phyloP scores from a whole-genome alignment of 1,140 invertebrate species.

The Nasonia vitripennis region DNA sequence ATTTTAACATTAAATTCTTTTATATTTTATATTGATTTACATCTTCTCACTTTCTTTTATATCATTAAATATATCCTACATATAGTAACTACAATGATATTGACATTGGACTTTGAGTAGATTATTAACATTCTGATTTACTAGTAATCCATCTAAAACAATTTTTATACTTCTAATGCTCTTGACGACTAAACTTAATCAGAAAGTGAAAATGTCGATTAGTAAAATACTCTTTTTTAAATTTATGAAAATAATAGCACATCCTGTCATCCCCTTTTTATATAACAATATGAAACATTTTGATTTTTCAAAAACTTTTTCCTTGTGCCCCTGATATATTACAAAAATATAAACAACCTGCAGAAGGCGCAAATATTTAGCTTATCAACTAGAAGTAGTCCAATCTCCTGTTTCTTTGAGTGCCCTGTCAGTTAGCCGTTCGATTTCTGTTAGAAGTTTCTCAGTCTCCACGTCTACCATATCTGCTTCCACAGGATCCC shows the following conservation, averaged over 20 bases:
- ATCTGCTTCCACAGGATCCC: constrained; percentile 76
- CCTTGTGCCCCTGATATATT: constrained; percentile 32
- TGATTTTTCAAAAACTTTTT: constrained; percentile 45
- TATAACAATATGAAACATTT: constrained; percentile 47
- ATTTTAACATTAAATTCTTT: constrained; percentile 4
- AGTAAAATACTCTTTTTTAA: constrained; percentile 45
- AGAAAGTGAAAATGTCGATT: constrained; percentile 43
- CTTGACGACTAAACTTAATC: constrained; percentile 25
- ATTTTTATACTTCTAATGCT: constrained; percentile 8
- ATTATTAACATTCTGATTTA: constrained; percentile 6
- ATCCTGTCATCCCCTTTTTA: neutral
- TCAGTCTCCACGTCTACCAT: constrained; percentile 75
- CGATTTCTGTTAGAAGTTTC: constrained; percentile 75
- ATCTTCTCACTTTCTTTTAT: constrained; percentile 13
- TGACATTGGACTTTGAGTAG: constrained; percentile 4
- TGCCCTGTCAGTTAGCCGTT: constrained; percentile 74
- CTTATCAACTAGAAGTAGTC: constrained; percentile 66
- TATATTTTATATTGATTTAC: constrained; percentile 1
- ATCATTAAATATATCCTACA: constrained; percentile 3
- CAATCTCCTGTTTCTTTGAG: constrained; percentile 75
- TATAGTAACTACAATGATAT: constrained; percentile 18
- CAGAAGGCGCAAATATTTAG: constrained; percentile 22
- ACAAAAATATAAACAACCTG: constrained; percentile 38
- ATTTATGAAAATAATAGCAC: constrained; percentile 53
- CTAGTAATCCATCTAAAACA: constrained; percentile 13